Base-by-base conservation (phyloP, 2,888 invertebrate species). In the Lydus trimaculatus region DNA sequence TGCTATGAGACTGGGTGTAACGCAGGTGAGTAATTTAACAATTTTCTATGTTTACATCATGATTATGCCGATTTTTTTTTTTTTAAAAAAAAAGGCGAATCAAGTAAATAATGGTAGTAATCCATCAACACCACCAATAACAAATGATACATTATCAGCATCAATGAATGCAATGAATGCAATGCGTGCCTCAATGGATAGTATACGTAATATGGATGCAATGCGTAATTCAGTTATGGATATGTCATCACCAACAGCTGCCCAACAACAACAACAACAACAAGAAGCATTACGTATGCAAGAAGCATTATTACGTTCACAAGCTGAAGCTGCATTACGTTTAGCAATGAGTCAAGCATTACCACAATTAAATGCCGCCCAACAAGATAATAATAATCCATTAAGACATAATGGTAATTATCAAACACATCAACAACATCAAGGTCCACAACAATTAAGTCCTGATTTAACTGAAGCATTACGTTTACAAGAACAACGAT, bases 301-400 rank as follows among this genome's bases (percentile, higher is more conserved):
- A 73, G 94, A 94, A 83, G 93, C 93, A 0, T 87, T 95, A 63
- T 86, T 96, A 25, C 88, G 95, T 80, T 93, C 94, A 76, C 95
- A 96, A 81, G 95, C 95, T 0, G 95, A 95, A 83, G 94, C 94
- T 0, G 92, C 93, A 7, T 87, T 96, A 43, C 88, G 95, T 78
- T 84, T 95, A 68, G 95, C 95, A 39, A 95, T 95, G 73, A 90
- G 90, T 9, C 92, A 93, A 77, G 84, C 87, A 79, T 75, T 85
- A 74, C 85, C 85, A 31, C 85, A 85, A 72, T 79, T 85, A 39
- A 85, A 85, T 74, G 84, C 85, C 68, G 84, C 85, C 69, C 79
- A 79, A 69, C 85, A 86, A 69, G 85, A 85, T 67, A 84, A 76
- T 74, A 82, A 82, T 75, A 85, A 84, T 78, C 84, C 84, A 9